Evolutionary conservation across 1,140 invertebrate genomes (phyloP), one percentile per base, ranked within the genome.

Genomic region (Drosophila paulistorum): DNA sequence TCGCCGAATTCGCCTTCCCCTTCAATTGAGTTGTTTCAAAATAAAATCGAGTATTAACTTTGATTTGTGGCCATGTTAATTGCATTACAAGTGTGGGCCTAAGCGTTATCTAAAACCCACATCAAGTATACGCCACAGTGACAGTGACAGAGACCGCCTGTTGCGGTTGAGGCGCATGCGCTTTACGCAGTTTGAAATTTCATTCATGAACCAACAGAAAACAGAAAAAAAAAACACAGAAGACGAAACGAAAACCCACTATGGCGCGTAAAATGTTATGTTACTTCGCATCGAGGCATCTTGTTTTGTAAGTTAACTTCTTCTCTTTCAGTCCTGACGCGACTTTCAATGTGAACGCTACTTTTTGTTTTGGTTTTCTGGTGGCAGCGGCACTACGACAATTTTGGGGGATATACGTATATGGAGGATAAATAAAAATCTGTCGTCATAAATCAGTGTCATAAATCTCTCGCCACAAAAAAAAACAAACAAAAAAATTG

Each of bases 381-480:
- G 37, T 11, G 10, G 35, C 10, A 73, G 45, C 30, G 7, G 1
- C 20, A 42, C 9, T 9, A 35, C 64, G 30, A 11, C 11, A 23
- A 7, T 55, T 60, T 17, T 17, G 14, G 66, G 14, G 51, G 13
- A 9, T 10, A 6, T 35, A 20, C 23, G 64, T 67, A 20, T 20
- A 67, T 65, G 71, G 71, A 71, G 77, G 66, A 74, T 64, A 63
- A 20, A 7, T 57, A 48, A 55, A 57, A 64, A 45, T 75, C 51
- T 57, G 71, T 55, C 78, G 68, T 51, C 58, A 86, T 86, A 86
- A 86, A 86, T 86, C 83, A 87, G 69, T 89, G 83, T 86, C 83
- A 86, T 86, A 86, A 86, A 87, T 86, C 73, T 83, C 79, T 77
- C 58, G 70, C 76, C 65, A 51, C 30, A 30, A 30, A 30, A 30